Base-by-base conservation (phyloP, 2,888 invertebrate species). In the Coremacera marginata region DNA sequence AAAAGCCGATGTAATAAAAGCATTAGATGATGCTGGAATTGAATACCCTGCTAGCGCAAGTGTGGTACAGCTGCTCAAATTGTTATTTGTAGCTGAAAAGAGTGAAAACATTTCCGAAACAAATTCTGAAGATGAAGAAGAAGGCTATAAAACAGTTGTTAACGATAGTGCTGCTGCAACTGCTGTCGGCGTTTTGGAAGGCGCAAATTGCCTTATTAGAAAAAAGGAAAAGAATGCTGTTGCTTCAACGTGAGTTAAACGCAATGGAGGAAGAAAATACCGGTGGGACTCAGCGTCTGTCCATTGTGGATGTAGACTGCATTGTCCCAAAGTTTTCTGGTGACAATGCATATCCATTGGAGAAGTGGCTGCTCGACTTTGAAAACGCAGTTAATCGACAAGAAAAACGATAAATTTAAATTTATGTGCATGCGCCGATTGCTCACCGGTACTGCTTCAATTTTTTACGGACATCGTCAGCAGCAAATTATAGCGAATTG, bases 291-390 rank as follows among this genome's bases (percentile, higher is more conserved):
- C 68, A 70, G 31, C 75, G 51, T 16, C 70, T 62, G 1, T n/a
- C 70, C 5, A 70, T 70, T 19, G 63, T 63, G 31, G 75, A 63
- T 22, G 51, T 74, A n/a, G 65, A 74, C 34, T 52, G 62, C n/a
- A 74, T 74, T n/a, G 74, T 74, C 5, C 74, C 51, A 16, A 74
- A 63, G 65, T 57, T 25, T 25, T 75, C 57, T 34, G 68, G 75
- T 25, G 68, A 67, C 44, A 44, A 68, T 44, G 68, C 57, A 5
- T n/a, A n/a, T n/a, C n/a, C n/a, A n/a, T n/a, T n/a, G n/a, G n/a
- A n/a, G n/a, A n/a, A n/a, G n/a, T n/a, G n/a, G n/a, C n/a, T n/a
- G n/a, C n/a, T n/a, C n/a, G n/a, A n/a, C n/a, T n/a, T n/a, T n/a
- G n/a, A n/a, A n/a, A n/a, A n/a, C n/a, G 68, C 57, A 5, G 60